Base-by-base conservation (phyloP, 2,797 vertebrate genomes). In the Eutrigla gurnardus region DNA sequence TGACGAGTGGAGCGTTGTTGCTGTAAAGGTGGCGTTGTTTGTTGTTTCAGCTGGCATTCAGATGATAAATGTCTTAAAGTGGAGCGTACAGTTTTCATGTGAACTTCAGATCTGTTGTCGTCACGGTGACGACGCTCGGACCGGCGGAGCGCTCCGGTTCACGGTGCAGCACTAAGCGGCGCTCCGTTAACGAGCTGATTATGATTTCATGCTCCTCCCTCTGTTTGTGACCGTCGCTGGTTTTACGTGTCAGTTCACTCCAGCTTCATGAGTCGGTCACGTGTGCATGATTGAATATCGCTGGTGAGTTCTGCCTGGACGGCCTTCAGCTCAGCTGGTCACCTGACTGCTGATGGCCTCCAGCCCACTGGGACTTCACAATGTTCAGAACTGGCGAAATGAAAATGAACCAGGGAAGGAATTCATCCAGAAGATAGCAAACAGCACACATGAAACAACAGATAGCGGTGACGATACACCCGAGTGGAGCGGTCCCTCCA, bases 171-270 rank as follows among this genome's bases (percentile, higher is more conserved):
- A 18, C 78, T 73, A 76, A 46, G 32, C 68, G 45, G 52, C 58
- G 60, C 47, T 53, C 84, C 78, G 73, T 78, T 89, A 75, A 75
- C 59, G 54, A 74, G 53, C 32, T 53, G n/a, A 75, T 42, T 25
- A 37, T 72, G 42, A 84, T 86, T 77, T 74, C 66, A 79, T 80
- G 79, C 79, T 80, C 37, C 71, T 70, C 81, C 57, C 71, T 18
- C 17, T 80, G 65, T 76, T 85, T 83, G 54, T 80, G 43, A 55
- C 36, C 53, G 67, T 76, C 64, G 4, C 65, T 85, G 65, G 84
- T 85, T 81, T n/a, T 86, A 52, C 17, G n/a, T n/a, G 75, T 65
- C 79, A 36, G 37, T 78, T 83, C 47, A 18, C 65, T 67, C 9
- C 7, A 6, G 49, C 73, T 74, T 83, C 73, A 82, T 82, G 61